Conservation (phyloP, 2,888 invertebrate genomes). For the Hetaerina titia region DNA sequence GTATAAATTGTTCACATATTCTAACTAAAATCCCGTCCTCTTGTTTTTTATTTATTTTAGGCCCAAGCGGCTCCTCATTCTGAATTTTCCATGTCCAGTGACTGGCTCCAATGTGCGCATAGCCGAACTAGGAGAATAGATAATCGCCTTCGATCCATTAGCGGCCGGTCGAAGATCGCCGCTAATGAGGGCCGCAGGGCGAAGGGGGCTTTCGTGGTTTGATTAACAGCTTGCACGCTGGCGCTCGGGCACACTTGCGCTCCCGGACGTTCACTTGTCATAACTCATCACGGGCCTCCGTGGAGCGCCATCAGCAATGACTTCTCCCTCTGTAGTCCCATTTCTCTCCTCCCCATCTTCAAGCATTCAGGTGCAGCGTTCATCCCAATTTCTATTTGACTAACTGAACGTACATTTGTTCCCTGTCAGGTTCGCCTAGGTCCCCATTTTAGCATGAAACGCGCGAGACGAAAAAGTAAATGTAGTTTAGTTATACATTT, state of each 20-base stretch:
- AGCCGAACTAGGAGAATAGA: constrained; percentile 23
- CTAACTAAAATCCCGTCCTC: background rate
- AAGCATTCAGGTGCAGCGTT: background rate
- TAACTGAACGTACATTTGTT: background rate
- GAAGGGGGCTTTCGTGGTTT: constrained; percentile 20
- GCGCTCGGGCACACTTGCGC: background rate
- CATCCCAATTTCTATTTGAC: background rate
- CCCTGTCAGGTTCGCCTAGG: background rate
- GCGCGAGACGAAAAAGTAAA: no score
- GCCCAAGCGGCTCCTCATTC: background rate
- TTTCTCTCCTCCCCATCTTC: background rate
- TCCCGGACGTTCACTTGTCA: constrained; percentile 8
- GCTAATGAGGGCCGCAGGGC: constrained; percentile 25
- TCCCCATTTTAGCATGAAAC: no score
- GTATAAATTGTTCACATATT: background rate
- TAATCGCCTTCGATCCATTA: constrained; percentile 52
- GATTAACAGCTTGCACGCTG: constrained; percentile 16
- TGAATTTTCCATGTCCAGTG: background rate
- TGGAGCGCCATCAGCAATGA: background rate
- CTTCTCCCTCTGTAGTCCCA: background rate
- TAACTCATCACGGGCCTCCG: background rate
- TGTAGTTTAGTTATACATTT: no score
- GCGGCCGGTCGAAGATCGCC: constrained; percentile 22
- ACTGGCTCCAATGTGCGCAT: background rate
- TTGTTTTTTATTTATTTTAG: background rate